These are phyloP conservation scores for Trichonephila clavata DNA, from an alignment of 1,140 invertebrate genomes.

Conservation along the genomic window DNA sequence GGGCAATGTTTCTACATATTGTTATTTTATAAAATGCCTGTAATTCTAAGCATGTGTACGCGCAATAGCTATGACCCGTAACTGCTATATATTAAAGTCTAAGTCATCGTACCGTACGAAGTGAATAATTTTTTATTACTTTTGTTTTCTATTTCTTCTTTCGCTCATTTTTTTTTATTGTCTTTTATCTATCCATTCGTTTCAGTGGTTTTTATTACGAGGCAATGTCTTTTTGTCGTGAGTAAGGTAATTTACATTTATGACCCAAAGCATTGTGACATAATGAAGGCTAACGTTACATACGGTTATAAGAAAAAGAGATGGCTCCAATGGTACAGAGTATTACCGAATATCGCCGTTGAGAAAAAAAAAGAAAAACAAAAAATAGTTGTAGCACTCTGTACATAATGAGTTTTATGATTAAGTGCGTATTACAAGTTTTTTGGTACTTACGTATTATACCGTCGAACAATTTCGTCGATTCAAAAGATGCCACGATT, in stretches of 20 bases:
- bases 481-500: no score
- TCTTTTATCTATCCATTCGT: neutral
- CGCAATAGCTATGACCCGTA: neutral
- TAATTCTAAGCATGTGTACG: no score
- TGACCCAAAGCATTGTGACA: neutral
- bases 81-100: neutral
- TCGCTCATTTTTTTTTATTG: neutral
- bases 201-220: slow-evolving; percentile 17
- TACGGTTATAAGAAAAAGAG: neutral
- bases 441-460: no score
- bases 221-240: slow-evolving; percentile 14
- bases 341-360: neutral
- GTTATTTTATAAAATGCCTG: no score
- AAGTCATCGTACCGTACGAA: neutral
- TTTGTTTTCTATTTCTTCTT: neutral
- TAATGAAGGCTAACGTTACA: neutral
- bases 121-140: neutral
- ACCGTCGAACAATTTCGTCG: no score
- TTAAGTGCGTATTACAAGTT: no score
- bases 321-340: neutral
- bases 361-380: neutral
- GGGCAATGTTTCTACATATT: no score
- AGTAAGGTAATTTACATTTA: slow-evolving; percentile 23
- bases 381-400: neutral
- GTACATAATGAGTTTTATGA: neutral